Base-by-base conservation (phyloP, 1,140 invertebrate species). In the Heliothis subflexa region DNA sequence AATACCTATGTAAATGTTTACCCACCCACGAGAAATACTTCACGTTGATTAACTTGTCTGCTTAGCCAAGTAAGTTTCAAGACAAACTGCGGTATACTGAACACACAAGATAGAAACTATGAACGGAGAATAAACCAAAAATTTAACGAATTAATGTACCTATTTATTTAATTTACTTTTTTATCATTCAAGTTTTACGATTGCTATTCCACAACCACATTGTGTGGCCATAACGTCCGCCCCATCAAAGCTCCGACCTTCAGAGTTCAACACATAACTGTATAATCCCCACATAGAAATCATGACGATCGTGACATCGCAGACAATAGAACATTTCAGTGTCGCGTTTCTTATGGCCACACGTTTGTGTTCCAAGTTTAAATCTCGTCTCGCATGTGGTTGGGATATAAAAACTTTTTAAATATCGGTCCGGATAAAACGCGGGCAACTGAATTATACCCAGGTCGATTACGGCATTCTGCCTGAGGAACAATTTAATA, bases 391-490 rank as follows among this genome's bases (percentile, higher is more conserved):
- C 28, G 66, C 16, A 40, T 70, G 13, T n/a, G 66, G 66, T 70
- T 50, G 13, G 21, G 47, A 45, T 52, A 14, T 52, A 70, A 70
- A 70, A 70, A 70, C 66, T 70, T 52, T 70, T 70, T 4, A 50
- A 70, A 70, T 62, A 62, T 70, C 16, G 21, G 21, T 49, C 12
- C 9, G 16, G 4, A 9, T 70, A 28, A 52, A 49, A 21, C 47
- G 18, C 64, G 10, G 18, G 18, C 64, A 50, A 52, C 12, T 25
- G 47, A 50, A 25, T 70, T 25, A 50, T 70, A 18, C 18, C 21
- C 9, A 3, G 55, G 55, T 21, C 33, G 33, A 28, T n/a, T n/a
- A 52, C 50, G 13, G n/a, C 14, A 13, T 52, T 16, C n/a, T 52
- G 33, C 33, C 33, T 40, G 9, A 9, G 33, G 33, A 5, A 40